A percentile compares a stretch with the other conserved stretches of the same genome.
Evolutionary conservation across 2,797 vertebrate species (phyloP).

Genomic region (Menidia menidia): DNA sequence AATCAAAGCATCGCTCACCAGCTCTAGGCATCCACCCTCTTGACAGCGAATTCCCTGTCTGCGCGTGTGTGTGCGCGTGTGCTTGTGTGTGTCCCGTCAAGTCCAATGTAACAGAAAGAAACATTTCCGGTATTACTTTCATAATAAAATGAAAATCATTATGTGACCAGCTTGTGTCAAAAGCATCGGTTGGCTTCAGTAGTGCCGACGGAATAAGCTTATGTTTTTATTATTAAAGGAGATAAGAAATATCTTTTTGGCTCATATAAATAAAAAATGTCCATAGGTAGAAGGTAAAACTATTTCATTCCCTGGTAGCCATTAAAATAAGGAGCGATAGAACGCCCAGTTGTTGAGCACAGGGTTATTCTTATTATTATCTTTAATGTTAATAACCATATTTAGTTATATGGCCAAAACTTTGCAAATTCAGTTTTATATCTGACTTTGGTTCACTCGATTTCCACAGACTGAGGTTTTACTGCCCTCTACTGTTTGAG

Average conservation of each 20-base stretch:
- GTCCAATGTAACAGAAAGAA: neutral
- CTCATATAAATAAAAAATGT: neutral
- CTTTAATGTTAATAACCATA: neutral
- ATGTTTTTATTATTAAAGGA: neutral
- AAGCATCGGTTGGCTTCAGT: neutral
- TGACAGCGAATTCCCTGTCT: conserved; percentile 84
- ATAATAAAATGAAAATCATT: conserved; percentile 44
- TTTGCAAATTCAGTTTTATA: neutral
- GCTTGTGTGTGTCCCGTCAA: conserved; percentile 25
- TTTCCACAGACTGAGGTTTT: conserved; percentile 27
- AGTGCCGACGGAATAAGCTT: neutral
- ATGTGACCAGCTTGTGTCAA: neutral
- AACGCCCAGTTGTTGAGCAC: too few species aligned
- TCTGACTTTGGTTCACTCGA: neutral
- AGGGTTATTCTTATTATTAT: too few species aligned
- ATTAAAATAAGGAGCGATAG: neutral
- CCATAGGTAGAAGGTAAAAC: neutral
- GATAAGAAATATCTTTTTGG: too few species aligned
- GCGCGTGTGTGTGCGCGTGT: conserved; percentile 32
- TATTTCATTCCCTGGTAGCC: neutral
- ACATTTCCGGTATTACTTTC: conserved; percentile 57
- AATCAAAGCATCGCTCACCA: conserved; percentile 82
- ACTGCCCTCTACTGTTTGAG: conserved; percentile 60
- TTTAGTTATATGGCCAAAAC: too few species aligned
- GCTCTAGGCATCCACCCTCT: conserved; percentile 84